Conservation (phyloP, 1,140 invertebrate genomes). For the Gryon sp. region DNA sequence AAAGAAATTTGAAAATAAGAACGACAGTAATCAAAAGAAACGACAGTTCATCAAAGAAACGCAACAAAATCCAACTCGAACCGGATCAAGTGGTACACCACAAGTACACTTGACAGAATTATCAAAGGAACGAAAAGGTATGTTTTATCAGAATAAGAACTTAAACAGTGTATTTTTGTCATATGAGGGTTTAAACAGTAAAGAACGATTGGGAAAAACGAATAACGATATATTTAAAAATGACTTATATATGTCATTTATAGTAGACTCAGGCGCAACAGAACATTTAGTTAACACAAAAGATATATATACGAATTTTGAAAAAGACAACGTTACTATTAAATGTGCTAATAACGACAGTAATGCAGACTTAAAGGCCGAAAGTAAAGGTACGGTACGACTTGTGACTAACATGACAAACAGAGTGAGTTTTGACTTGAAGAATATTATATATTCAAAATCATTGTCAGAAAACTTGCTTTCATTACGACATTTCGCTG, state of each 20-base stretch:
- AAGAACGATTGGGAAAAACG: too few species aligned
- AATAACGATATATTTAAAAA: background rate
- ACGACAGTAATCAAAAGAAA: too few species aligned
- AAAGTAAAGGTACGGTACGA: background rate
- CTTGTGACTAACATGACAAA: background rate
- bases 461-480: conserved; percentile 5
- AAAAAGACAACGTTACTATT: background rate
- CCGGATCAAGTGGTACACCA: background rate
- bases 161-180: conserved; percentile 1
- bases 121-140: conserved; percentile 1
- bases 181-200: too few species aligned
- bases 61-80: background rate
- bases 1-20: too few species aligned
- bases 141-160: background rate
- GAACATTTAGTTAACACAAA: too few species aligned
- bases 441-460: conserved; percentile 9
- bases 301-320: background rate
- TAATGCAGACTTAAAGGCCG: background rate
- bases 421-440: background rate
- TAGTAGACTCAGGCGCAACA: too few species aligned
- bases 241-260: too few species aligned
- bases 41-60: conserved; percentile 19
- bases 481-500: conserved; percentile 5
- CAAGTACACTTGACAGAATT: too few species aligned
- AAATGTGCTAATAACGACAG: conserved; percentile 13